These are phyloP conservation scores for Arge pagana DNA, from an alignment of 2,888 invertebrate genomes.

Conservation along the genomic window DNA sequence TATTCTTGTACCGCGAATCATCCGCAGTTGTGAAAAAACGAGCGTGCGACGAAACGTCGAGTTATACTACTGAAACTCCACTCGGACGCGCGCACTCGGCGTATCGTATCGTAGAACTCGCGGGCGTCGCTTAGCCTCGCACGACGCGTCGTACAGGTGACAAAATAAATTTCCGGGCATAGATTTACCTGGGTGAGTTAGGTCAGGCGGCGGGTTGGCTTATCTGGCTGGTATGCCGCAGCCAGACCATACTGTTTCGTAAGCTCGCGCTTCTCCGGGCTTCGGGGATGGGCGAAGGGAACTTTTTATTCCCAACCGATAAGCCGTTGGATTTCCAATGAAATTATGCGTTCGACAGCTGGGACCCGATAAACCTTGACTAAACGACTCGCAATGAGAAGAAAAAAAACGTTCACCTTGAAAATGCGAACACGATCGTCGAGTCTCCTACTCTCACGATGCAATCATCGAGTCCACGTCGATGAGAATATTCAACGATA, in stretches of 20 bases:
- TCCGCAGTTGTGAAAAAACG: too few relatives aligned
- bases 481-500: neutral
- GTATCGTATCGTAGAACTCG: too few relatives aligned
- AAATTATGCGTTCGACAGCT: slow-evolving; percentile 17
- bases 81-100: too few relatives aligned
- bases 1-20: too few relatives aligned
- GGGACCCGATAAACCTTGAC: slow-evolving; percentile 9
- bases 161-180: too few relatives aligned
- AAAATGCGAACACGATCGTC: too few relatives aligned
- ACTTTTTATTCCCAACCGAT: slow-evolving; percentile 17
- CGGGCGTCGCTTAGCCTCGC: too few relatives aligned
- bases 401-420: neutral
- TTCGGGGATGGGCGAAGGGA: neutral
- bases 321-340: slow-evolving; percentile 16
- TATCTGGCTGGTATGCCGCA: slow-evolving; percentile 10
- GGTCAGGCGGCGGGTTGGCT: slow-evolving; percentile 12
- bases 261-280: slow-evolving; percentile 7
- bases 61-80: too few relatives aligned
- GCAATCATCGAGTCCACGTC: neutral
- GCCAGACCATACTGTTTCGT: slow-evolving; percentile 12
- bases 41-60: too few relatives aligned
- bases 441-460: neutral
- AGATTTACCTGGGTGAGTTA: slow-evolving; percentile 3
- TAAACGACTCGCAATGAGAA: neutral
- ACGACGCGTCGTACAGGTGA: too few relatives aligned